A percentile compares a stretch with the other conserved stretches of the same genome.
phyloP scores from a whole-genome alignment of 2,113 vertebrate species.

The Epinephelus cyanopodus region DNA sequence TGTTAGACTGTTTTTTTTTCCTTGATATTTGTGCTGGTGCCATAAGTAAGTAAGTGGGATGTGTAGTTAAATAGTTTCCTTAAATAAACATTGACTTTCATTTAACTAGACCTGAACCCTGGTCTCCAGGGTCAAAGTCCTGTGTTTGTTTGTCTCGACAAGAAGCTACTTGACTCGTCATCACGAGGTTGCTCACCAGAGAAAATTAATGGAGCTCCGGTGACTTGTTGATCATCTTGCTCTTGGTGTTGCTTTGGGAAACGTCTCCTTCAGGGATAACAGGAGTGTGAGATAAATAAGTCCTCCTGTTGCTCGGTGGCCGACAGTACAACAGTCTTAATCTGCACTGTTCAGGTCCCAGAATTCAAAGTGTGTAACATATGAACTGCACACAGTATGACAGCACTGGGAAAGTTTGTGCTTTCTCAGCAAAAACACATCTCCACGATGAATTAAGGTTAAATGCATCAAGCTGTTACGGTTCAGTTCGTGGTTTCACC shows the following conservation, averaged over 20 bases:
- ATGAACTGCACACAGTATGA: background rate
- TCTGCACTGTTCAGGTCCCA: background rate
- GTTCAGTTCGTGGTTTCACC: constrained; percentile 25
- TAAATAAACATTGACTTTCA: too few species aligned
- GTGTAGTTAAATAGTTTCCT: too few species aligned
- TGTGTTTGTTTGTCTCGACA: background rate
- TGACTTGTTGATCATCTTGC: too few species aligned
- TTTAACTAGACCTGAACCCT: too few species aligned
- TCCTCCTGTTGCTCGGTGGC: background rate
- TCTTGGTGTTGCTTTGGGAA: too few species aligned
- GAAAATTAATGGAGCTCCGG: too few species aligned
- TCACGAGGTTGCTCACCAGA: background rate
- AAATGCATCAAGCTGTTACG: background rate
- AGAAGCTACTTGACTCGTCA: background rate
- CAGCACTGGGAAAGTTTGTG: constrained; percentile 27
- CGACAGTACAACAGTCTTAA: background rate
- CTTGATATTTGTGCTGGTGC: too few species aligned
- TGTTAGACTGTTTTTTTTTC: too few species aligned
- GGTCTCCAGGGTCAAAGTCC: too few species aligned
- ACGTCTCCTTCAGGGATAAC: background rate
- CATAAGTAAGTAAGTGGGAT: too few species aligned
- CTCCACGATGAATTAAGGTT: constrained; percentile 16
- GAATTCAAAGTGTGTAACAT: constrained; percentile 10
- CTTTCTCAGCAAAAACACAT: constrained; percentile 1
- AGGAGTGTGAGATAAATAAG: constrained; percentile 13